Conservation (phyloP, 2,888 invertebrate genomes). For the Pyrochroa serraticornis region DNA sequence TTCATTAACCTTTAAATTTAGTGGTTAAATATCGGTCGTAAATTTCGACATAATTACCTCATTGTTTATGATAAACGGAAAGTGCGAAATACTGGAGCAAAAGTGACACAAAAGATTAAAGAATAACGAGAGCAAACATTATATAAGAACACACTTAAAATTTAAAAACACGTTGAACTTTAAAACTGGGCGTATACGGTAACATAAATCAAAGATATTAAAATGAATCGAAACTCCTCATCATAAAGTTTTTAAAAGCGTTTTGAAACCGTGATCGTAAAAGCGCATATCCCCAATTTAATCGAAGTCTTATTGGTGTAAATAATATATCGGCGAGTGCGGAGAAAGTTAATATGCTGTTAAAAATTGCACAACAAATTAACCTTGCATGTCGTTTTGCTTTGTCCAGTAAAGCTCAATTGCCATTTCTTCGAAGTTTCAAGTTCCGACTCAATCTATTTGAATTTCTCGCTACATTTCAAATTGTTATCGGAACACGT, state of each 20-base stretch:
- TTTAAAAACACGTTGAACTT: slow-evolving; percentile 42
- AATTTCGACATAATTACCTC: slow-evolving; percentile 23
- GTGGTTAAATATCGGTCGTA: slow-evolving; percentile 10
- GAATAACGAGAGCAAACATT: slow-evolving; percentile 37
- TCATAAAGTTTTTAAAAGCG: slow-evolving; percentile 35
- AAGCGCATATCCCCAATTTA: slow-evolving; percentile 30
- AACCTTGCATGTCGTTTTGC: slow-evolving; percentile 3
- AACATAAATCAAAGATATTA: slow-evolving; percentile 42
- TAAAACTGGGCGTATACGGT: slow-evolving; percentile 41
- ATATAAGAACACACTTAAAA: slow-evolving; percentile 34
- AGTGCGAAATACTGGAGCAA: slow-evolving; percentile 24
- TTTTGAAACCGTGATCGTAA: slow-evolving; percentile 38
- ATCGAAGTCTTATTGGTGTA: slow-evolving; percentile 4
- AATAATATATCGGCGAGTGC: background rate
- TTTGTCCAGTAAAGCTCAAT: slow-evolving; percentile 3
- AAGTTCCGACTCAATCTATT: slow-evolving; percentile 16
- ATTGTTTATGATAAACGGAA: slow-evolving; percentile 26
- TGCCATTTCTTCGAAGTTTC: slow-evolving; percentile 3
- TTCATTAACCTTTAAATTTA: slow-evolving; percentile 20
- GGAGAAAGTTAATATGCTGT: slow-evolving; percentile 8
- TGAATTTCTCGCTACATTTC: slow-evolving; percentile 20
- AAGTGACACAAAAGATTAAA: slow-evolving; percentile 32
- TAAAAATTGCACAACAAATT: slow-evolving; percentile 8
- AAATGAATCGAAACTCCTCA: slow-evolving; percentile 31
- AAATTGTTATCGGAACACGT: slow-evolving; percentile 17